Base-by-base conservation (phyloP, 2,797 vertebrate genomes). In the Orientallactaga sibirica region DNA sequence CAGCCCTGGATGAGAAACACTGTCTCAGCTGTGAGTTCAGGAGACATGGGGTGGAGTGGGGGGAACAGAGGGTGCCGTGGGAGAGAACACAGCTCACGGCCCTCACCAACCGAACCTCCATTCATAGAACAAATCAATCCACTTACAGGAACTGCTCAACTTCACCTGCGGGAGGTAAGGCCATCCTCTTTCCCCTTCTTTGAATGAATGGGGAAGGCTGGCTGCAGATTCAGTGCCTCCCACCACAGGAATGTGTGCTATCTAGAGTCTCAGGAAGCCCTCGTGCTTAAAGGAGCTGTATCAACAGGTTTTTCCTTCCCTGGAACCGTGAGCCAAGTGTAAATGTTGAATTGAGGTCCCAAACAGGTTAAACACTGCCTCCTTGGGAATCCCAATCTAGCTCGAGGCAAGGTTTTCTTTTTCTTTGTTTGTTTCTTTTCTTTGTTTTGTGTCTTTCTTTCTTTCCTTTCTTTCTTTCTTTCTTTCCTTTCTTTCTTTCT, bases 171-270 rank as follows among this genome's bases (percentile, higher is more conserved):
- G 94, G 78, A 95, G 67, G 93, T 87, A 89, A 70, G 24, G 33
- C 66, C 48, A 83, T 94, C 96, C 68, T 94, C 89, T 94, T 81
- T 95, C 96, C 79, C 82, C 94, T 91, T 96, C 97, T 96, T 68
- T 88, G 93, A 92, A 96, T 96, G 94, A 95, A 77, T 77, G 29
- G 89, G 88, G 48, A 62, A 85, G 64, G 80, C 92, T 91, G 62
- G 24, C 41, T 15, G 75, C 68, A 88, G 76, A 76, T 19, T 12
- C 78, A 70, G 88, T 3, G 67, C 96, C 97, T 96, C 97, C 88
- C 94, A 94, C 90, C 95, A 79, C 43, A 97, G 94, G 94, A 98
- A 97, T 92, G 96, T 20, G 92, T 92, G 92, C 94, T 96, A 74
- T 96, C 97, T 77, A 0, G 93, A 91, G 91, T 67, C 96, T 95